A percentile compares a stretch with the other conserved stretches of the same genome.
These are phyloP conservation scores for Botrylloides violaceus DNA, from an alignment of 23 tunicate species.

Conservation along the genomic window DNA sequence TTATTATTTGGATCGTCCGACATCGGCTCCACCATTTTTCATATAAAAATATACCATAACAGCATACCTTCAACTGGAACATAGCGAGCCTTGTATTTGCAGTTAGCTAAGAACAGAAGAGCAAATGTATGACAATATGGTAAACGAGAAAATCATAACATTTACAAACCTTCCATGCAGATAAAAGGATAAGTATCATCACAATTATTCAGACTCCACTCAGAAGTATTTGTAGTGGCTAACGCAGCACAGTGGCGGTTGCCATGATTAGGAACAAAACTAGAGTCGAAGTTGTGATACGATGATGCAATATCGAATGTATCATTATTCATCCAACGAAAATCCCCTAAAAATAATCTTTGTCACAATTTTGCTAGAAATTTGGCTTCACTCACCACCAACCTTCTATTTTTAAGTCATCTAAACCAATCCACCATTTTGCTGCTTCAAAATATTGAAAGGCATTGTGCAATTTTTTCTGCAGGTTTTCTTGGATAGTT, in stretches of 20 bases:
- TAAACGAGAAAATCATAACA: background rate
- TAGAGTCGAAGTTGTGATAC: conserved; percentile 3
- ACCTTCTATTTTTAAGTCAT: conserved; percentile 20
- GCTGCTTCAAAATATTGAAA: background rate
- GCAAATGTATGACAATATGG: background rate
- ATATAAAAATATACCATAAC: too few relatives aligned
- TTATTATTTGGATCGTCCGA: too few relatives aligned
- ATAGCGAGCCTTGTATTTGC: background rate
- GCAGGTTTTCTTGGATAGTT: conserved; percentile 8
- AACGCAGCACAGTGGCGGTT: conserved; percentile 13
- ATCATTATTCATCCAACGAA: background rate
- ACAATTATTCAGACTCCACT: conserved; percentile 12
- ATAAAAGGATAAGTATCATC: conserved; percentile 7
- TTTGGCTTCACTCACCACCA: background rate
- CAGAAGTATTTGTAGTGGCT: background rate
- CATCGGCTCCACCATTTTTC: too few relatives aligned
- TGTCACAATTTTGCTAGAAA: background rate
- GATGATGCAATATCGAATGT: background rate
- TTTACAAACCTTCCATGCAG: conserved; percentile 21
- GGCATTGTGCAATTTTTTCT: conserved; percentile 13
- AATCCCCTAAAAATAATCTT: background rate
- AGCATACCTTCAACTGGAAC: conserved; percentile 1
- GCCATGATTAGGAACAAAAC: background rate
- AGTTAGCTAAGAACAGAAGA: conserved; percentile 6
- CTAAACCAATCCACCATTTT: conserved; percentile 26